Evolutionary conservation across 2,797 vertebrate species (phyloP), one percentile per base, ranked within the genome.

Genomic region (Characodon lateralis): DNA sequence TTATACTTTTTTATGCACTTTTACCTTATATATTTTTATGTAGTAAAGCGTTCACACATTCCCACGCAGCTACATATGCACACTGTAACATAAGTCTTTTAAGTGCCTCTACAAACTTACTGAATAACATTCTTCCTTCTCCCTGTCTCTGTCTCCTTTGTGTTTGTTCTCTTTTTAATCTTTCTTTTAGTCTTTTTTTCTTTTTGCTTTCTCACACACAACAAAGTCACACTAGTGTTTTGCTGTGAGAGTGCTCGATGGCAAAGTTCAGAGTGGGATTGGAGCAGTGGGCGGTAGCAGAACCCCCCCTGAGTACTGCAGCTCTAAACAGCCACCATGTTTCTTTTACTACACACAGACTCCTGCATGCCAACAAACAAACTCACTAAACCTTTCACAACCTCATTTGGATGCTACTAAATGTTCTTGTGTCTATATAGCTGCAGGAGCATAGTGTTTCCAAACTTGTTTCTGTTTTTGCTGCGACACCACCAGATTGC

Each of bases 231-330:
- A 68, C 39, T 22, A 75, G 77, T 56, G 79, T 87, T 79, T 85
- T 41, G 22, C 76, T 59, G 58, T 80, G 61, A 66, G 35, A 9
- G 8, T 66, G 35, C 81, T 74, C n/a, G 16, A 83, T 74, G 83
- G 78, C 73, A 87, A 68, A 87, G 87, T 93, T 92, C 85, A 89
- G 79, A 86, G 73, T 10, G 24, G 83, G 83, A 82, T 72, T 72
- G 79, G 74, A 84, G 78, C 69, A 39, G 87, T 84, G 22, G 89
- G 86, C 72, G 72, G 79, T 6, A 86, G 84, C 79, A 80, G 71
- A 88, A 85, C 72, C 80, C 66, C 77, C 77, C 68, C 14, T 58
- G 24, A 58, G 10, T 41, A n/a, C 63, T 65, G 26, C 31, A 39
- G 31, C 10, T 16, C 61, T 80, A 85, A 86, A 72, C 79, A 78